Evolutionary conservation across 2,888 invertebrate genomes (phyloP), one percentile per base, ranked within the genome.

Genomic region (Apodemia duryi): DNA sequence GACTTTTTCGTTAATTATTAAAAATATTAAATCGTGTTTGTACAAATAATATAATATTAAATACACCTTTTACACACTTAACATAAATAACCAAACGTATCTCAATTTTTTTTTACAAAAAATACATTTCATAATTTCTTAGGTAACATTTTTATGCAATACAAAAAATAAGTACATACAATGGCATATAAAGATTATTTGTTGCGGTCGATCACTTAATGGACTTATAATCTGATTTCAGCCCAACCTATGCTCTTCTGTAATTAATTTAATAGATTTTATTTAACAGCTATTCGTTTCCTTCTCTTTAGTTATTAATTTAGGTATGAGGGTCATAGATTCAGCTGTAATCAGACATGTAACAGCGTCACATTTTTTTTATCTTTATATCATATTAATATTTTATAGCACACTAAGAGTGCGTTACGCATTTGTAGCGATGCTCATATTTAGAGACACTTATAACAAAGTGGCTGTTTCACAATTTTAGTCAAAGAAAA

Each of bases 81-180:
- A 28, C 29, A 54, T 28, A 32, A 57, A 57, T 57, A 57, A 57
- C 32, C 13, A 29, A 57, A 57, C 13, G 9, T n/a, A 46, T 46
- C 13, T 46, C 13, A n/a, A 46, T 13, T 46, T 46, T 46, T 21
- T 46, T 43, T 11, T 46, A 57, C 57, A 57, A 28, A 57, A 57
- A 57, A 32, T 57, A 57, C 57, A 57, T 57, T 57, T 57, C 28
- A 52, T 10, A 57, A 13, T 29, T 29, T 57, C 28, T 46, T 46
- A 57, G 57, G 57, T 57, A 57, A 57, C 57, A 29, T 38, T 57
- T 54, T 54, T 54, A 54, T 32, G 13, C 28, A 57, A 9, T 29
- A 29, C 32, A 29, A 32, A 57, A 13, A 57, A 13, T 11, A 57
- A 29, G 29, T 57, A 57, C 28, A 57, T 57, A 32, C 11, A 57